Percentiles rank a stretch among this genome's conserved stretches.
These are phyloP conservation scores for Pristionchus exspectatus DNA, from an alignment of 2,888 invertebrate genomes.

Conservation along the genomic window DNA sequence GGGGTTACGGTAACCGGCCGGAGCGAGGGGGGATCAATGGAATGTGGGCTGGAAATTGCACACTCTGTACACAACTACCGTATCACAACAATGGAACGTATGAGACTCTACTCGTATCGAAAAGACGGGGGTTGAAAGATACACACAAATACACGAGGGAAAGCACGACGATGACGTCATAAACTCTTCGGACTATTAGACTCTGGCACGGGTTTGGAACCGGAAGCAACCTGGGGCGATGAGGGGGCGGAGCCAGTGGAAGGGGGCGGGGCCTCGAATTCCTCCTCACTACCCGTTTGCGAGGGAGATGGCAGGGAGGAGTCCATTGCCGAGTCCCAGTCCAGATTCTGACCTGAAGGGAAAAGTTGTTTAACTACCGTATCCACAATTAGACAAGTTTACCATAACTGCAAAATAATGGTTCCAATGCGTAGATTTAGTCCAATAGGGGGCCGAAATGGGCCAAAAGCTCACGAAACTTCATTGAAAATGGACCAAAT, in stretches of 20 bases:
- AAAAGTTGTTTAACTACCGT: not conserved
- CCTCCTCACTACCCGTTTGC: constrained; percentile 50
- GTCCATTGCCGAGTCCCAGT: constrained; percentile 55
- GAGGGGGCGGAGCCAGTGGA: not conserved
- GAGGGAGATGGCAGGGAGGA: constrained; percentile 55
- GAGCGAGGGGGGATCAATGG: not conserved
- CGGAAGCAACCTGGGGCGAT: not conserved
- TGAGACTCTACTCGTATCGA: constrained; percentile 16
- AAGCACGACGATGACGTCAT: not conserved
- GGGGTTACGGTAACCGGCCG: constrained; percentile 9
- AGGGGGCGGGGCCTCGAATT: constrained; percentile 40
- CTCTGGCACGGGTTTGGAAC: not conserved
- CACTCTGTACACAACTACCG: not conserved
- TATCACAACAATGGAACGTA: constrained; percentile 4
- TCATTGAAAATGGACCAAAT: no score
- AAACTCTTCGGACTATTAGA: not conserved
- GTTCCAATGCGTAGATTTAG: no score
- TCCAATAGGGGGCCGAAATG: no score
- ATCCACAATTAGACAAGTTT: not conserved
- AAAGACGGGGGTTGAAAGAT: not conserved
- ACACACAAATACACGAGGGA: not conserved
- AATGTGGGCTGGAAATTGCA: not conserved
- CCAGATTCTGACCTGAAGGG: not conserved
- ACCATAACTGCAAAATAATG: no score
- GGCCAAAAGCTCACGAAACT: no score